phyloP scores from a whole-genome alignment of 1,140 invertebrate species.

The Stenopsyche tienmushanensis region DNA sequence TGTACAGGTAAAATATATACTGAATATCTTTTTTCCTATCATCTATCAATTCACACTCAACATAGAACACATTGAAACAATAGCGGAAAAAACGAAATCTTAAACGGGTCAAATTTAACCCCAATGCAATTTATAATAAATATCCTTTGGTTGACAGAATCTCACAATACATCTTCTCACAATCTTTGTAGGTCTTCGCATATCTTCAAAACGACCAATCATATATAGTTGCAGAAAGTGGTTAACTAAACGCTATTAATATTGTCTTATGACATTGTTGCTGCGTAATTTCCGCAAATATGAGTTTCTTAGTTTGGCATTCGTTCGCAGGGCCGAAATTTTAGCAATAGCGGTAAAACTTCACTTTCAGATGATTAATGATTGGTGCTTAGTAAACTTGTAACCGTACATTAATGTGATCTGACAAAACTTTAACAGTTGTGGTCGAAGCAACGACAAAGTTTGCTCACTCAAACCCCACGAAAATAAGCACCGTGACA shows the following conservation, averaged over 20 bases:
- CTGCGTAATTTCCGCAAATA: neutral
- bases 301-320: neutral
- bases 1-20: too few relatives aligned
- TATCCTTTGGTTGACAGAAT: too few relatives aligned
- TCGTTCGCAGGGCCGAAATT: neutral
- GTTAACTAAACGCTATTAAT: neutral
- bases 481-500: neutral
- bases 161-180: too few relatives aligned
- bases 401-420: constrained; percentile 33
- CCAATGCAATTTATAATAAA: too few relatives aligned
- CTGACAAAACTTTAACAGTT: constrained; percentile 35
- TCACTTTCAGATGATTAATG: constrained; percentile 32
- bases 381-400: constrained; percentile 24
- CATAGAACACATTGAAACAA: too few relatives aligned
- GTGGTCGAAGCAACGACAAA: constrained; percentile 13
- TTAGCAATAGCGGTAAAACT: neutral
- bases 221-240: neutral
- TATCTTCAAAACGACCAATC: too few relatives aligned
- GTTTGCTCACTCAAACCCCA: neutral
- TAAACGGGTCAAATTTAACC: too few relatives aligned
- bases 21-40: too few relatives aligned
- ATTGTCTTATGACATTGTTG: neutral
- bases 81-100: too few relatives aligned
- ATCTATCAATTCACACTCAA: too few relatives aligned
- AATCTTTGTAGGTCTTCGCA: too few relatives aligned